These are phyloP conservation scores for Ecliptopera silaceata DNA, from an alignment of 2,888 invertebrate genomes.

Conservation along the genomic window DNA sequence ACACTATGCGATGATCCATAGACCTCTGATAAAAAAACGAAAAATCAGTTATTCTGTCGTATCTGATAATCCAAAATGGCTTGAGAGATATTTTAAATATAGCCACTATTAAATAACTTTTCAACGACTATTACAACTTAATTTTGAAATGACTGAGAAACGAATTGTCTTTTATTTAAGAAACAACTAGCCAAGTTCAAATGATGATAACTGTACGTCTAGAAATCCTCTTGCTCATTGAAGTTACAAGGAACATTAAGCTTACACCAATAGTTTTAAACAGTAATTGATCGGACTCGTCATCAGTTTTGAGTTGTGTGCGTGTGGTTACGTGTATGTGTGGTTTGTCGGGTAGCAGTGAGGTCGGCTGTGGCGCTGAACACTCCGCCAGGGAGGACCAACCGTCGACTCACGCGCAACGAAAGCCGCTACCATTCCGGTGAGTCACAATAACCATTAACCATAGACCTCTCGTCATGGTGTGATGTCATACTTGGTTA, in stretches of 20 bases:
- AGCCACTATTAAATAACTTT: too few relatives aligned
- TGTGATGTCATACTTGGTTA: conserved; percentile 40
- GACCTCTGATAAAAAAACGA: too few relatives aligned
- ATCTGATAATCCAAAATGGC: too few relatives aligned
- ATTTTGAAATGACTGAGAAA: too few relatives aligned
- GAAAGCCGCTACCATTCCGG: conserved; percentile 98
- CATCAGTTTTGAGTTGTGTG: conserved; percentile 40
- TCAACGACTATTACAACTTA: too few relatives aligned
- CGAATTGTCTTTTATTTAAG: neutral
- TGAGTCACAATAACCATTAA: conserved; percentile 78
- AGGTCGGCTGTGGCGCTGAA: conserved; percentile 76
- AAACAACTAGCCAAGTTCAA: neutral
- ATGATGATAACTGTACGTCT: neutral
- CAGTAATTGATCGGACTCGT: neutral
- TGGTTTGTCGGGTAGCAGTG: conserved; percentile 83
- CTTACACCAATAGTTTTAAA: neutral
- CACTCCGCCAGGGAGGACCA: conserved; percentile 88
- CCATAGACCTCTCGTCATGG: conserved; percentile 25
- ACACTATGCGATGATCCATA: too few relatives aligned
- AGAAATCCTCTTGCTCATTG: neutral
- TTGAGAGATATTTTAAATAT: too few relatives aligned
- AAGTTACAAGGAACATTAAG: neutral
- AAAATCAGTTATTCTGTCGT: too few relatives aligned
- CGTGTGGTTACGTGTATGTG: conserved; percentile 64
- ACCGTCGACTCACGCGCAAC: conserved; percentile 95